phyloP scores from a whole-genome alignment of 2,888 invertebrate species.

The Beris chalybata region DNA sequence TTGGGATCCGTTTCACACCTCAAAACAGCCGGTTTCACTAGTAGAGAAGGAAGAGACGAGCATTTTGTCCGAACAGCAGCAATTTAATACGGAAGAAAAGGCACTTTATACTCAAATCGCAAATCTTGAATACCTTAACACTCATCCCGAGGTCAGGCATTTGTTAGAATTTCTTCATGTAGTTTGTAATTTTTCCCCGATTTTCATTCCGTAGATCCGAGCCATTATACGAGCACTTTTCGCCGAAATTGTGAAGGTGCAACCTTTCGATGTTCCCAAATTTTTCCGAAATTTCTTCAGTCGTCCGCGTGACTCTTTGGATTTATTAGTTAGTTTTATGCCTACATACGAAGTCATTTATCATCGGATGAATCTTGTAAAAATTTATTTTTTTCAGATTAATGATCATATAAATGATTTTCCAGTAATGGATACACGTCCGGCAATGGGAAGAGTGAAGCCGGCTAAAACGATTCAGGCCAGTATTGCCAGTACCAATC shows the following conservation, averaged over 20 bases:
- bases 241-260: constrained; percentile 2
- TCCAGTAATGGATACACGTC: background rate
- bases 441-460: background rate
- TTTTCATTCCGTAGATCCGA: constrained; percentile 11
- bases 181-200: background rate
- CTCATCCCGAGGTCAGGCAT: constrained; percentile 4
- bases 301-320: constrained; percentile 2
- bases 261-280: background rate
- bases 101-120: constrained; percentile 3
- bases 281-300: constrained; percentile 19
- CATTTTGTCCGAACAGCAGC: background rate
- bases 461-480: background rate
- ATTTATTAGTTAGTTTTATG: background rate
- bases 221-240: constrained; percentile 12
- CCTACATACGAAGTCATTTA: no score
- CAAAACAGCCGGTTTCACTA: background rate
- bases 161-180: background rate
- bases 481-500: background rate
- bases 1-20: constrained; percentile 1
- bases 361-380: no score
- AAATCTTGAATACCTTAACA: constrained; percentile 13
- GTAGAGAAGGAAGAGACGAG: no score
- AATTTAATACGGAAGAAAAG: background rate
- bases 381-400: constrained; percentile 8
- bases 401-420: constrained; percentile 6